Evolutionary conservation across 2,888 invertebrate genomes (phyloP).

Genomic region (Clivina fossor): DNA sequence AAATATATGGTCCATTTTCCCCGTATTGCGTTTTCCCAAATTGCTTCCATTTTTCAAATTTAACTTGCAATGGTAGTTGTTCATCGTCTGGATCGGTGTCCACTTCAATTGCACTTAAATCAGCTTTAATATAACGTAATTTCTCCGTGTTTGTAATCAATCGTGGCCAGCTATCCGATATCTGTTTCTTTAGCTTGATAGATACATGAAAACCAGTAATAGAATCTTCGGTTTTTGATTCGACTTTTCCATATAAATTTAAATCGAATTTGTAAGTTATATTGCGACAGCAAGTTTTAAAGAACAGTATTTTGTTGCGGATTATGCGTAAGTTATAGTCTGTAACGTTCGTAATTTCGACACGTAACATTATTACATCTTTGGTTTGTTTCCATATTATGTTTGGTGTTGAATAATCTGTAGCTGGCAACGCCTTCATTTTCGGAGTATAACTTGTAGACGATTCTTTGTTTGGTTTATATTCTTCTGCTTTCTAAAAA

Average conservation of each 20-base stretch:
- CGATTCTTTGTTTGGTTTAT: background rate
- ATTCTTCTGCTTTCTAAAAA: background rate
- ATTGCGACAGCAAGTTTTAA: background rate
- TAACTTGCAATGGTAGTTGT: background rate
- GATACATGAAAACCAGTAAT: slow-evolving; percentile 43
- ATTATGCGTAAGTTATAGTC: slow-evolving; percentile 43
- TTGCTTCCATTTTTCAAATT: slow-evolving; percentile 32
- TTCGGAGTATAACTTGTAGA: background rate
- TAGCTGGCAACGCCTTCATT: slow-evolving; percentile 34
- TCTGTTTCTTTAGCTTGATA: slow-evolving; percentile 45
- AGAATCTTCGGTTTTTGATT: slow-evolving; percentile 42
- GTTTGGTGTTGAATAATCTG: slow-evolving; percentile 46
- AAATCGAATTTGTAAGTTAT: slow-evolving; percentile 32
- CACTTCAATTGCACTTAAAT: slow-evolving; percentile 41
- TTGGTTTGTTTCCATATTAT: slow-evolving; percentile 48
- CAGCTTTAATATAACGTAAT: slow-evolving; percentile 46
- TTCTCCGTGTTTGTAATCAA: slow-evolving; percentile 43
- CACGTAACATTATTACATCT: slow-evolving; percentile 42
- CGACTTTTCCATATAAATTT: slow-evolving; percentile 44
- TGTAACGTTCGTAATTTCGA: slow-evolving; percentile 44
- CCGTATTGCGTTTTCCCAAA: slow-evolving; percentile 25
- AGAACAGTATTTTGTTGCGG: slow-evolving; percentile 43
- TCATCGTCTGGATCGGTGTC: slow-evolving; percentile 38
- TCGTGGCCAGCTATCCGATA: slow-evolving; percentile 45
- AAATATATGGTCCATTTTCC: slow-evolving; percentile 19